A percentile compares a stretch with the other conserved stretches of the same genome.
Evolutionary conservation across 2,797 vertebrate genomes (phyloP).

Genomic region (Rhinella marina): DNA sequence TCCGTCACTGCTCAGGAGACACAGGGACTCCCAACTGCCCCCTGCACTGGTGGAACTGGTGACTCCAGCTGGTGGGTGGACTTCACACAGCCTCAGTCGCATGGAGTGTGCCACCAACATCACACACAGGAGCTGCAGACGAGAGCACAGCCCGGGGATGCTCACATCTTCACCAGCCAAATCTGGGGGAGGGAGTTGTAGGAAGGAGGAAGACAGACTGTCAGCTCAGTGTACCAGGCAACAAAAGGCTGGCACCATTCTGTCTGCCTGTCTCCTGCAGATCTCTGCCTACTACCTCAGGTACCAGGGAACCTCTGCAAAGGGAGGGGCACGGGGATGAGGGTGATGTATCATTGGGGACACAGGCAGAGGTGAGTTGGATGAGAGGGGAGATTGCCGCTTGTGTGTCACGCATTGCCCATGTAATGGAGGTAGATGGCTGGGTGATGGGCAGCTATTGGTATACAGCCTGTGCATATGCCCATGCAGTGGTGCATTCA

Average conservation of each 20-base stretch:
- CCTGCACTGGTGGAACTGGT: not conserved
- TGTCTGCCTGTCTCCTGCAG: slow-evolving; percentile 62
- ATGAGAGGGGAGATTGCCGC: not conserved
- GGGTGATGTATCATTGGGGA: slow-evolving; percentile 37
- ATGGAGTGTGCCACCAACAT: slow-evolving; percentile 49
- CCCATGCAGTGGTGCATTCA: not conserved
- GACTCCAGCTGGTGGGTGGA: slow-evolving; percentile 45
- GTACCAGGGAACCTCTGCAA: slow-evolving; percentile 61
- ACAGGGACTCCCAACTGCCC: slow-evolving; percentile 48
- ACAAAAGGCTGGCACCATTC: slow-evolving; percentile 61
- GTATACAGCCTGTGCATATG: not conserved
- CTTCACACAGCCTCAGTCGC: not conserved
- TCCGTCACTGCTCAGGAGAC: slow-evolving; percentile 48
- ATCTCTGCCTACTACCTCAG: slow-evolving; percentile 51
- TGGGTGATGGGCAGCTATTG: too few relatives aligned
- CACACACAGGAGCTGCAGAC: slow-evolving; percentile 44
- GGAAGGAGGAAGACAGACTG: slow-evolving; percentile 63
- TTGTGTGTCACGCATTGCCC: not conserved
- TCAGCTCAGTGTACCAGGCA: slow-evolving; percentile 63
- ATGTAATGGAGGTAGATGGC: too few relatives aligned
- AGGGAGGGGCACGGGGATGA: slow-evolving; percentile 56
- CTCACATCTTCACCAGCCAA: slow-evolving; percentile 49
- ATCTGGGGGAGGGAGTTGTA: slow-evolving; percentile 57
- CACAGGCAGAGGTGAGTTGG: slow-evolving; percentile 39
- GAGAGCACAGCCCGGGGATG: slow-evolving; percentile 48